Evolutionary conservation across 92 coral and sea anemone species (phyloP), one percentile per base, ranked within the genome.

Genomic region (Umimayanthus chanpuru): DNA sequence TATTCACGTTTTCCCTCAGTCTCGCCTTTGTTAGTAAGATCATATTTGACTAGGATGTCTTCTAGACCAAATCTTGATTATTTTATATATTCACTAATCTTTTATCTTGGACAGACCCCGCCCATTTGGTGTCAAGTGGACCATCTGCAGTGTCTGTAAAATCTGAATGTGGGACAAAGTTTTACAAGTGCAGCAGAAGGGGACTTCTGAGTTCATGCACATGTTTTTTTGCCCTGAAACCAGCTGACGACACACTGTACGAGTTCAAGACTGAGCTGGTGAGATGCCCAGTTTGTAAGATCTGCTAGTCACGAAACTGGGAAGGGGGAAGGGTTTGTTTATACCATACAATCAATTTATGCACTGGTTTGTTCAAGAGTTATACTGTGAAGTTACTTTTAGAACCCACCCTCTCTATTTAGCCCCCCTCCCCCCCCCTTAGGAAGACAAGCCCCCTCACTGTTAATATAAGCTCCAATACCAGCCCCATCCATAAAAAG

Each of bases 251-350:
- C 28, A 92, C 92, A 0, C 88, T 96, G 65, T 96, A 96, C 85
- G 98, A 96, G 88, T 96, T 91, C 90, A 96, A 90, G 82, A 96
- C 98, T 79, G 98, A 96, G 43, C 75, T 96, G 93, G 98, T 96
- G 61, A 80, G 96, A 67, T 39, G 14, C 10, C 30, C 12, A 74
- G 12, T 38, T 14, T 41, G 36, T 11, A 26, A 47, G 53, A 6
- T 47, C 53, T 47, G 14, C 53, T 47, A 47, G 58, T 53, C 58
- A 14, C 2, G 3, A 53, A 53, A 53, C 58, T 47, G 53, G 12
- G 53, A 10, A 10, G 53, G 20, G 18, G 2, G 12, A 47, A 47
- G 50, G 18, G 58, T 4, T 11, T 20, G 4, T 53, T 1, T 43
- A 43, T 2, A 9, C 15, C 14, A 50, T 50, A 50, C 15, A 50